Base-by-base conservation (phyloP, 2,113 vertebrate genomes). In the Barbus barbus region DNA sequence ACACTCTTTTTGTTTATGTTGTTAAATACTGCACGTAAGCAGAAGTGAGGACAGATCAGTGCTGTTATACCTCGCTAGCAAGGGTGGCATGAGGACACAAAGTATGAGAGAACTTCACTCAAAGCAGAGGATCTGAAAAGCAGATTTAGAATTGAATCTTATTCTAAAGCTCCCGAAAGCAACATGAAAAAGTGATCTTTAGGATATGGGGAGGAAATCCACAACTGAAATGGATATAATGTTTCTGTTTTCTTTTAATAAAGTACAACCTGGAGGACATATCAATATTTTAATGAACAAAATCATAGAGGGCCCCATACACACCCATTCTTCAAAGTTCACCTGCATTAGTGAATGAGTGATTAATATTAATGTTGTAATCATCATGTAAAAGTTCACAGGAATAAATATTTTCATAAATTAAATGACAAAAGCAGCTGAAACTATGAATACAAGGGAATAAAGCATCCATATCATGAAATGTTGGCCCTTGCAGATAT, bases 201-300 rank as follows among this genome's bases (percentile, higher is more conserved):
- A 51, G 75, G 83, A 82, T 82, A 56, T 38, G 67, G 26, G 20
- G 69, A n/a, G 63, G 53, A 73, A 84, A 80, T 61, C 53, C 53
- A 61, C 60, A n/a, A 76, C 87, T 79, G 69, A 76, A 86, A 84
- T 33, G 33, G 36, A 69, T 78, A 63, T 31, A 26, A 51, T 46
- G 31, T 24, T 26, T 12, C 51, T 86, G 51, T 86, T 89, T 86
- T 89, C 78, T 85, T 84, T 87, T 87, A 82, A 89, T 85, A 61
- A 85, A 60, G 46, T 63, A 83, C 51, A 56, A 82, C 72, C 58
- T 73, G 74, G 73, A 81, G 65, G 77, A 72, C 24, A 73, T 78
- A 46, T 33, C 44, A 31, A 73, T 65, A 36, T 41, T 75, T 75
- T 74, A 75, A 81, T 75, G 5, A 69, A 56, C 13, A 73, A 67